phyloP scores from a whole-genome alignment of 1,140 invertebrate species.

The Patella vulgata region DNA sequence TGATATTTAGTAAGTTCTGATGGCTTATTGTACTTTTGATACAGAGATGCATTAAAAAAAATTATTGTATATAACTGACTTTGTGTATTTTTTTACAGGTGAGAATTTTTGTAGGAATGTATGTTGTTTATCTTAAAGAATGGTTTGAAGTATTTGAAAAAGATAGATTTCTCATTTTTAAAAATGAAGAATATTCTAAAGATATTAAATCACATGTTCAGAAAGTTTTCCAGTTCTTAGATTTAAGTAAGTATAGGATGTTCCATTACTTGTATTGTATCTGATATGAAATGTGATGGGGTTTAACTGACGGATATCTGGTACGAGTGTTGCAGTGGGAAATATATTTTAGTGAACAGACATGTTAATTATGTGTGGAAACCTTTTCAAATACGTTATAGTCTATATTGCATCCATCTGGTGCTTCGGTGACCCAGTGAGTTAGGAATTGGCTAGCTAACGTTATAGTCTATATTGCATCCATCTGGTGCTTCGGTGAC shows the following conservation, averaged over 20 bases:
- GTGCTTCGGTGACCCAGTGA: too few relatives aligned
- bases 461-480: neutral
- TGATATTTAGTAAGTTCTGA: neutral
- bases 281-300: too few relatives aligned
- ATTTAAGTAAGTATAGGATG: constrained; percentile 27
- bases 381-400: neutral
- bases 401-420: neutral
- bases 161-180: constrained; percentile 72
- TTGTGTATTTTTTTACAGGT: constrained; percentile 28
- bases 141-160: constrained; percentile 46
- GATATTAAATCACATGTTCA: constrained; percentile 86
- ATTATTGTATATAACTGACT: neutral
- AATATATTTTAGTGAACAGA: neutral
- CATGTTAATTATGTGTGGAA: neutral
- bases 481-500: neutral
- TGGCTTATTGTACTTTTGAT: neutral
- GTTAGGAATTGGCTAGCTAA: too few relatives aligned
- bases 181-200: constrained; percentile 83
- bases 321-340: neutral
- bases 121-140: constrained; percentile 39
- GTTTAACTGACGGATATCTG: neutral
- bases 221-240: constrained; percentile 73
- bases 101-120: constrained; percentile 44
- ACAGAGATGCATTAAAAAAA: neutral
- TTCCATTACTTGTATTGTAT: too few relatives aligned